Evolutionary conservation across 2,113 vertebrate genomes (phyloP), one percentile per base, ranked within the genome.

Genomic region (Fukomys damarensis): DNA sequence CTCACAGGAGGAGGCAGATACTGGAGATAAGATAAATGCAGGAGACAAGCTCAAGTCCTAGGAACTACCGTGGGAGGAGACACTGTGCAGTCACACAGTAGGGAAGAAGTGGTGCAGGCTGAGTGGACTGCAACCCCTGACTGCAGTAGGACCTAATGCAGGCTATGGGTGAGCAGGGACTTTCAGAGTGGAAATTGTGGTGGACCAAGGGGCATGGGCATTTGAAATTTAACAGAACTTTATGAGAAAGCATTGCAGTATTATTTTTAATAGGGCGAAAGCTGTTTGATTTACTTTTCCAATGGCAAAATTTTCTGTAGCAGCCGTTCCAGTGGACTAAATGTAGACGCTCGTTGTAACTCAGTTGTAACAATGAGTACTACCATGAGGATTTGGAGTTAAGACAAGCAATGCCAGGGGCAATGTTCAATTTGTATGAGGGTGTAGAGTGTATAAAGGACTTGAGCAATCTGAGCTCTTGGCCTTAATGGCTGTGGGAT

Each of bases 301-400:
- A 43, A 4, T 56, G 30, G 30, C 1, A 2, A 54, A 10, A 4
- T 3, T 59, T 19, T 4, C 13, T n/a, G 16, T 77, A 58, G 83
- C 5, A 0, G 0, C 8, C 28, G 4, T 30, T 5, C 1, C 54
- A 4, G 0, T 30, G 20, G 13, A 49, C 12, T 22, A 13, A 1
- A 4, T 9, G 30, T 16, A 81, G 56, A 52, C 3, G 2, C 0
- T 19, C 16, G 30, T 4, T 12, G 0, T 13, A 49, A 17, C 28
- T 7, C 22, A 3, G 2, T 30, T n/a, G 5, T 22, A 65, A 5
- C 24, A 63, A 1, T 19, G n/a, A 9, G 54, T 38, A 41, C 0
- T 0, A 2, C 35, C 5, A 17, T 3, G 10, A 24, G n/a, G 72
- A 28, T 38, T 30, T 58, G n/a, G 59, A 4, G 9, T 14, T 16